phyloP scores from a whole-genome alignment of 2,888 invertebrate genomes.

The Troilus luridus region DNA sequence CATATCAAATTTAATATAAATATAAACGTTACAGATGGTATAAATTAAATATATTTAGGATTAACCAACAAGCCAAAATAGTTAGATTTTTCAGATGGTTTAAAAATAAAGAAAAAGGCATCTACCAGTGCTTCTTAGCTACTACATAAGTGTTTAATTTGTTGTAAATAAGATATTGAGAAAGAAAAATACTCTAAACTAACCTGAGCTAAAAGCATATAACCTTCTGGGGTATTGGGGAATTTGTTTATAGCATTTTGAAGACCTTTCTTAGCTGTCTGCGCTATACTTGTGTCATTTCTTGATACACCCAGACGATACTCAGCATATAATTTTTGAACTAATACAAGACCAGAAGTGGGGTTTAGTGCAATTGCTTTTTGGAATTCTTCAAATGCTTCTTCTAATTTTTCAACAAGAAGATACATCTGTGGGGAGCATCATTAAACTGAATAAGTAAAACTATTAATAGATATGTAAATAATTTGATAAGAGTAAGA shows the following conservation, averaged over 20 bases:
- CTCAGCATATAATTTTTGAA: slow-evolving; percentile 92
- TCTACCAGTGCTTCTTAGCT: too few relatives aligned
- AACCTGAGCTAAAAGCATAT: slow-evolving; percentile 63
- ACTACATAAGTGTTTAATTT: too few relatives aligned
- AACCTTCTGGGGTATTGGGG: slow-evolving; percentile 60
- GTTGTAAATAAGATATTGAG: slow-evolving; percentile 49
- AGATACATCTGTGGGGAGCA: slow-evolving; percentile 79
- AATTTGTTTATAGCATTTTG: slow-evolving; percentile 69
- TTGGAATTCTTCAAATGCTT: slow-evolving; percentile 86
- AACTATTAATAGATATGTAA: neutral
- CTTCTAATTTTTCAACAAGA: slow-evolving; percentile 83
- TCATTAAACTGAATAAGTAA: neutral
- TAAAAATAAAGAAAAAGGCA: too few relatives aligned
- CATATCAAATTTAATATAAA: neutral
- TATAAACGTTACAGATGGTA: too few relatives aligned
- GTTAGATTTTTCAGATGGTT: too few relatives aligned
- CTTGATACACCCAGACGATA: slow-evolving; percentile 80
- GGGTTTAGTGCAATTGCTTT: slow-evolving; percentile 87
- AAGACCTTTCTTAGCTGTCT: slow-evolving; percentile 81
- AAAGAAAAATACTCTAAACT: slow-evolving; percentile 14
- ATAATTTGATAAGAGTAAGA: neutral
- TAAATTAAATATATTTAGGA: too few relatives aligned
- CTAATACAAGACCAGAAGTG: slow-evolving; percentile 86
- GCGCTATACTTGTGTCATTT: slow-evolving; percentile 75
- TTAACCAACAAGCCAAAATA: too few relatives aligned